These are phyloP conservation scores for Uria lomvia DNA, from an alignment of 2,113 vertebrate species.

Conservation along the genomic window DNA sequence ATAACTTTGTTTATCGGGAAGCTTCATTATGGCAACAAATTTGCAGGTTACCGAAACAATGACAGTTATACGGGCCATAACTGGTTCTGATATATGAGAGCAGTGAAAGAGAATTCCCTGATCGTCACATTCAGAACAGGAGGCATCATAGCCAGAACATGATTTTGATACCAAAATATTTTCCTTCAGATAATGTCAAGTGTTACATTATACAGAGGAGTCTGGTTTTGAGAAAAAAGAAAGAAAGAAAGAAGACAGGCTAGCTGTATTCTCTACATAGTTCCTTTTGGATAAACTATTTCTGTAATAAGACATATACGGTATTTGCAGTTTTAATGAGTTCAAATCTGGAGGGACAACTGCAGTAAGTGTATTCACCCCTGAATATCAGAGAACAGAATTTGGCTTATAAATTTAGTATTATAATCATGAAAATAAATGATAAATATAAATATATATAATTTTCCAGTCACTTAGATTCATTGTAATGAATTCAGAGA, in stretches of 20 bases:
- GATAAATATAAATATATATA: not conserved
- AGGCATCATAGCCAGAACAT: not conserved
- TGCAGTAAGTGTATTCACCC: not conserved
- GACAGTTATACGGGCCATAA: conserved; percentile 51
- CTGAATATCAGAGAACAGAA: not conserved
- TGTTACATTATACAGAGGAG: not conserved
- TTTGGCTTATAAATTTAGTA: not conserved
- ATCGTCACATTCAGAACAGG: conserved; percentile 7
- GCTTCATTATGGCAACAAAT: conserved; percentile 41
- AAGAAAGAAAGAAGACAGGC: not conserved
- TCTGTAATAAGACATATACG: not conserved
- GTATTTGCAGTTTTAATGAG: not conserved
- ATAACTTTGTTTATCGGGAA: conserved; percentile 30
- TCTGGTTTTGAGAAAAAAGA: not conserved
- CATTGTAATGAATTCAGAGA: not conserved
- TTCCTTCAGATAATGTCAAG: not conserved
- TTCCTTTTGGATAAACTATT: not conserved
- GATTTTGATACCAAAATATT: conserved; percentile 15
- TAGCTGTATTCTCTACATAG: not conserved
- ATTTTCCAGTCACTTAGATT: not conserved
- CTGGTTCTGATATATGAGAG: conserved; percentile 7
- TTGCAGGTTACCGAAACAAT: conserved; percentile 41
- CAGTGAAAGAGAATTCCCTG: conserved; percentile 14
- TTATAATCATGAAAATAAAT: not conserved
- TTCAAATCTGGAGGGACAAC: not conserved